Percentiles rank a stretch among this genome's conserved stretches.
These are phyloP conservation scores for Sisor rabdophorus DNA, from an alignment of 2,113 vertebrate species.

Conservation along the genomic window DNA sequence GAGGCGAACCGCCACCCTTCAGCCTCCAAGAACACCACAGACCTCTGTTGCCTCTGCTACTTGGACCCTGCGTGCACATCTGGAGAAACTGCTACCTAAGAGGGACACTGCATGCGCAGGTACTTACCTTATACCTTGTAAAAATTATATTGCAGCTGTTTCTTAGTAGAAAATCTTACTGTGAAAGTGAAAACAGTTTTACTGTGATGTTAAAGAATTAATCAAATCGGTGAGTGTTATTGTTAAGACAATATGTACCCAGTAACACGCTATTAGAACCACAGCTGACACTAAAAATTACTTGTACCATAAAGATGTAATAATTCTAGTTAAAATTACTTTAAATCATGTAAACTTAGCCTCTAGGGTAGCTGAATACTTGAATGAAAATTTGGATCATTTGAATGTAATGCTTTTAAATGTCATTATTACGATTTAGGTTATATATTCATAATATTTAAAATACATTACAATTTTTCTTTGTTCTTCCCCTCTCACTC, in stretches of 20 bases:
- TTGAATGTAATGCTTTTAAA: not conserved
- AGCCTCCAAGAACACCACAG: slow-evolving; percentile 58
- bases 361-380: not conserved
- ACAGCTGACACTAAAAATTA: no score
- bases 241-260: not conserved
- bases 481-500: no score
- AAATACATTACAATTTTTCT: no score
- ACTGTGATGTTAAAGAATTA: not conserved
- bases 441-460: no score
- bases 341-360: not conserved
- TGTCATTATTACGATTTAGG: not conserved
- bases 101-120: slow-evolving; percentile 80
- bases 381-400: not conserved
- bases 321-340: not conserved
- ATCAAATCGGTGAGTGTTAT: not conserved
- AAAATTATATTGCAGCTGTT: not conserved
- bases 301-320: not conserved
- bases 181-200: not conserved
- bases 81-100: slow-evolving; percentile 90
- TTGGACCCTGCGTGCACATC: slow-evolving; percentile 78
- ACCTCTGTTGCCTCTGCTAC: slow-evolving; percentile 74
- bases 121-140: slow-evolving; percentile 40
- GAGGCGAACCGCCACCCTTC: slow-evolving; percentile 26
- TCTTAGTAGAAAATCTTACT: not conserved
- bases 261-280: no score